A percentile compares a stretch with the other conserved stretches of the same genome.
These are phyloP conservation scores for Rana temporaria DNA, from an alignment of 2,113 vertebrate species.

Conservation along the genomic window DNA sequence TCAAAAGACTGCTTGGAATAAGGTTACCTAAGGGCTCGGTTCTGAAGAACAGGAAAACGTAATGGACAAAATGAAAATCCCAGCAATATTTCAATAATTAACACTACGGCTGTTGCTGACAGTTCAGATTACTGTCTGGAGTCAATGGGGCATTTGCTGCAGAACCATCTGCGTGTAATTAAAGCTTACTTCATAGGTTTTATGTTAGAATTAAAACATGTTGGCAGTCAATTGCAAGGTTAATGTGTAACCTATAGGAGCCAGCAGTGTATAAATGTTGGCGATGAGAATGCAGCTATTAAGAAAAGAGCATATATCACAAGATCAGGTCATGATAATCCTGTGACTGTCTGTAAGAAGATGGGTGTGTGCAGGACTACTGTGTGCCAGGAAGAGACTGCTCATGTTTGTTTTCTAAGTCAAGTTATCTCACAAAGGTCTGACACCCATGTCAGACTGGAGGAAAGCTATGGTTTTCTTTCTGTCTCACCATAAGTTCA, in stretches of 20 bases:
- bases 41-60: neutral
- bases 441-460: neutral
- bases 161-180: neutral
- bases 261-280: neutral
- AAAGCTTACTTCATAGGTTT: neutral
- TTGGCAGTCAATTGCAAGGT: neutral
- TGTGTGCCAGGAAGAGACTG: slow-evolving; percentile 39
- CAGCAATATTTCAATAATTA: slow-evolving; percentile 7
- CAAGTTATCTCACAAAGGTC: neutral
- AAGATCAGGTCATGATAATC: slow-evolving; percentile 49
- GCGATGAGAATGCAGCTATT: neutral
- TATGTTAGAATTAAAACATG: neutral
- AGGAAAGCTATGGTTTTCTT: too few species aligned
- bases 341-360: slow-evolving; percentile 40
- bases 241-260: neutral
- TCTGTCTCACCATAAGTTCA: too few species aligned
- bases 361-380: slow-evolving; percentile 16
- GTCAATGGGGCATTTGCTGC: neutral
- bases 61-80: slow-evolving; percentile 9
- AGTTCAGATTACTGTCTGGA: slow-evolving; percentile 19
- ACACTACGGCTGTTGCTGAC: slow-evolving; percentile 4
- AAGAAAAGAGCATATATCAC: slow-evolving; percentile 28
- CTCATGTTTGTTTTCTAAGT: slow-evolving; percentile 14
- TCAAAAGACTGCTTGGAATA: slow-evolving; percentile 27
- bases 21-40: slow-evolving; percentile 47